Conservation (phyloP, 1,140 invertebrate genomes). For the Solen grandis region DNA sequence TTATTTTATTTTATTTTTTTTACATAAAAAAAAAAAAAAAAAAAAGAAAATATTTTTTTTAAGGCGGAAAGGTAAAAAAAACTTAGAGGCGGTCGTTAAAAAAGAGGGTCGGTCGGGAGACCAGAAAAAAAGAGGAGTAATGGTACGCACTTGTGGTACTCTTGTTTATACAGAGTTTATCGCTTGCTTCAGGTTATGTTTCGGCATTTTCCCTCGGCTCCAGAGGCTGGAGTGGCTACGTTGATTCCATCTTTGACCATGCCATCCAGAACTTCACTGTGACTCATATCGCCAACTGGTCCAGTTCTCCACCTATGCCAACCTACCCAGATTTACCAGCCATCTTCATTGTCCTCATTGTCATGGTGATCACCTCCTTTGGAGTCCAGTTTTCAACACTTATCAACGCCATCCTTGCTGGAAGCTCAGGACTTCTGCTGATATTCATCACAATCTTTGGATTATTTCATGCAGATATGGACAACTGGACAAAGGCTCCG, state of each 20-base stretch:
- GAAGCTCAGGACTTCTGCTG: constrained; percentile 60
- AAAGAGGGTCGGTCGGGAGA: no score
- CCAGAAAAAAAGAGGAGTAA: no score
- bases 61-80: no score
- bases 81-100: no score
- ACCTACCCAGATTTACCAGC: constrained; percentile 61
- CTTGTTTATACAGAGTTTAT: no score
- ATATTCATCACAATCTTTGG: constrained; percentile 84
- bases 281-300: constrained; percentile 73
- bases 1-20: no score
- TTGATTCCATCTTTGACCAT: constrained; percentile 73
- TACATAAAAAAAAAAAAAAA: no score
- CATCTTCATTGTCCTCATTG: constrained; percentile 53
- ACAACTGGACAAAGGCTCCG: constrained; percentile 63
- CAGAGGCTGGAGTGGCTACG: constrained; percentile 74
- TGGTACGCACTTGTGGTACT: no score
- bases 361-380: constrained; percentile 67
- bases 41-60: no score
- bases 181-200: constrained; percentile 83
- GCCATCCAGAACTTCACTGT: constrained; percentile 63
- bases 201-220: constrained; percentile 81
- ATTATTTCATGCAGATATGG: constrained; percentile 74
- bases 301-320: constrained; percentile 51
- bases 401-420: constrained; percentile 64
- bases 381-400: constrained; percentile 65